These are phyloP conservation scores for Amphipyra tragopoginis DNA, from an alignment of 2,888 invertebrate species.

Conservation along the genomic window DNA sequence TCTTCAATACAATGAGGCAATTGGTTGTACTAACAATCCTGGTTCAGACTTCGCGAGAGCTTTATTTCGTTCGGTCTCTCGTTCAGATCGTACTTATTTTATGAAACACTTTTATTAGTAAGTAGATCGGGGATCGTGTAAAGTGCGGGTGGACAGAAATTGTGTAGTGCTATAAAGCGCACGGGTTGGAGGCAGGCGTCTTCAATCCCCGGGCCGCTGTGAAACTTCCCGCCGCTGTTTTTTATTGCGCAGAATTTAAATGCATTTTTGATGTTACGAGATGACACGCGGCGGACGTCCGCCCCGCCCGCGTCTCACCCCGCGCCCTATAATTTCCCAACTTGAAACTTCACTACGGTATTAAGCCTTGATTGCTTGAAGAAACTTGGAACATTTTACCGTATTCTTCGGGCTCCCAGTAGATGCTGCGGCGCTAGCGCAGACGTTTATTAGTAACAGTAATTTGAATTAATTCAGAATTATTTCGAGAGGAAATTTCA, in stretches of 20 bases:
- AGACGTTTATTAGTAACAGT: constrained; percentile 86
- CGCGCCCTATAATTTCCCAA: constrained; percentile 89
- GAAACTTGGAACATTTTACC: constrained; percentile 90
- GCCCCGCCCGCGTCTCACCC: constrained; percentile 73
- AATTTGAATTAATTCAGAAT: constrained; percentile 85
- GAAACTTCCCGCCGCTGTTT: constrained; percentile 88
- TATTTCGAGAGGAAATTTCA: constrained; percentile 68
- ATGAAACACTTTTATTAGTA: constrained; percentile 69
- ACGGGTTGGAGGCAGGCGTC: constrained; percentile 74
- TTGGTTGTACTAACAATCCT: constrained; percentile 72
- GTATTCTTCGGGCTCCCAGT: constrained; percentile 88
- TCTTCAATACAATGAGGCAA: constrained; percentile 75
- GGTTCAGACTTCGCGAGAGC: constrained; percentile 37
- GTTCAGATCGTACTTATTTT: constrained; percentile 48
- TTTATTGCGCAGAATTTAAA: constrained; percentile 90
- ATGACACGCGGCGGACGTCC: constrained; percentile 90
- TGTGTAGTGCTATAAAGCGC: constrained; percentile 78
- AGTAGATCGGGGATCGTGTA: constrained; percentile 70
- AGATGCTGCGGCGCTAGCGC: constrained; percentile 85
- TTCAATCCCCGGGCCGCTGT: constrained; percentile 84
- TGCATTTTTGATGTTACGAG: constrained; percentile 91
- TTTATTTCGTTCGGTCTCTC: constrained; percentile 39
- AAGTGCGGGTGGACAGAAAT: constrained; percentile 73
- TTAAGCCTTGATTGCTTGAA: constrained; percentile 90
- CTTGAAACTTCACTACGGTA: constrained; percentile 89